Evolutionary conservation across 2,888 invertebrate genomes (phyloP).

Genomic region (Cancer borealis): DNA sequence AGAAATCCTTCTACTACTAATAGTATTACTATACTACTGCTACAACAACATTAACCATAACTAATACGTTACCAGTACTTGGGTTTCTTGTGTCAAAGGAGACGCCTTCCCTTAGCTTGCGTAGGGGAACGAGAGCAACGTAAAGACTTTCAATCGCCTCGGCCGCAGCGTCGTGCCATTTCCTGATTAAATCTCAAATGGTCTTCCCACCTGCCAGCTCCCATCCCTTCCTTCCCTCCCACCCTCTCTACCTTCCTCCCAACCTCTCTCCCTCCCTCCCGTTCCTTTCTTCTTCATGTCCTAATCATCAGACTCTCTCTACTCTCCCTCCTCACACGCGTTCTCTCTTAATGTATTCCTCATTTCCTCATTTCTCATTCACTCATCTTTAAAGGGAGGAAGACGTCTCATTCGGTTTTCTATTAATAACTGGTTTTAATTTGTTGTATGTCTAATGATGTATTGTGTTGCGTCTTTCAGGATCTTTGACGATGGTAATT

Average conservation of each 20-base stretch:
- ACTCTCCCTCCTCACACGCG: background rate
- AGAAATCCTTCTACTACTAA: background rate
- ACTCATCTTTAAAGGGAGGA: background rate
- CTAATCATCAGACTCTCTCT: background rate
- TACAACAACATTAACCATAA: background rate
- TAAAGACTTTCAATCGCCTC: conserved; percentile 13
- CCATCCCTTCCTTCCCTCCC: background rate
- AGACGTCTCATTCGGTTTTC: background rate
- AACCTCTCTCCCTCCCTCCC: background rate
- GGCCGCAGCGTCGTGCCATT: background rate
- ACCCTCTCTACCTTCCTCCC: background rate
- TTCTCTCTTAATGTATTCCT: conserved; percentile 1
- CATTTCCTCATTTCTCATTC: background rate
- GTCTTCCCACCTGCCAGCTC: background rate
- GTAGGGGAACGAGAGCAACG: background rate
- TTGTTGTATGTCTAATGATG: background rate
- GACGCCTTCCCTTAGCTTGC: background rate
- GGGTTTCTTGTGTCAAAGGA: background rate
- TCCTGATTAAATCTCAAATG: conserved; percentile 27
- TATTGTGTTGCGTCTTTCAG: background rate
- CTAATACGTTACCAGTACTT: background rate
- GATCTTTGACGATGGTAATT: background rate
- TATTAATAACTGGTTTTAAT: too few species aligned
- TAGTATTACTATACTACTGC: background rate
- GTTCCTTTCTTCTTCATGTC: background rate